Evolutionary conservation across 1,140 invertebrate species (phyloP), one percentile per base, ranked within the genome.

Genomic region (Leptinotarsa undecemlineata): DNA sequence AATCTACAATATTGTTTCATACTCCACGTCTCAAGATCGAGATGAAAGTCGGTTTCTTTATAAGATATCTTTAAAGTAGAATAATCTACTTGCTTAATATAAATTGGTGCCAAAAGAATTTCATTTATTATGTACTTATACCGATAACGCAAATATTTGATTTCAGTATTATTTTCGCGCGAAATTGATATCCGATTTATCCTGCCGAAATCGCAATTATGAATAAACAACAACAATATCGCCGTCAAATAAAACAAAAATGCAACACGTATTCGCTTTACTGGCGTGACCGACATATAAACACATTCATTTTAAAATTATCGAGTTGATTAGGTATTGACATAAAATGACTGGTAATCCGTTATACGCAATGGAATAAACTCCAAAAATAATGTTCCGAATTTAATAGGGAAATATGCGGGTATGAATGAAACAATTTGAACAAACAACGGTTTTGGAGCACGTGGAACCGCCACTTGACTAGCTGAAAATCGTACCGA

Each of bases 371-470:
- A 66, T 66, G 63, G 48, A 48, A 69, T 69, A 69, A 69, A 69
- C 42, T 69, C 68, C 68, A 69, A 69, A 69, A 69, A 69, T 69
- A 69, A 69, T 69, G 68, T 51, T 69, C 68, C 47, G 17, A 69
- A 69, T 69, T 69, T 21, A 69, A 69, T 48, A 48, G 48, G 33
- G 23, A 75, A 75, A 75, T 75, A 69, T 75, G 63, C 51, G 69
- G 74, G 67, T 67, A 75, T 71, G 66, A 75, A 75, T 71, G 69
- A 71, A 69, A 69, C 74, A 75, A 75, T 71, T 21, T 71, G 63
- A 71, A 71, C 71, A 75, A 75, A 75, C 74, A 74, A 57, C 17
- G n/a, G 15, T 42, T 8, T 42, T 33, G 33, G 2, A 42, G 33
- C 8, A 42, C 33, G 33, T 57, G 51, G 3, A 57, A 57, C 51